Evolutionary conservation across 2,888 invertebrate species (phyloP).

Genomic region (Nephrocerus scutellatus): DNA sequence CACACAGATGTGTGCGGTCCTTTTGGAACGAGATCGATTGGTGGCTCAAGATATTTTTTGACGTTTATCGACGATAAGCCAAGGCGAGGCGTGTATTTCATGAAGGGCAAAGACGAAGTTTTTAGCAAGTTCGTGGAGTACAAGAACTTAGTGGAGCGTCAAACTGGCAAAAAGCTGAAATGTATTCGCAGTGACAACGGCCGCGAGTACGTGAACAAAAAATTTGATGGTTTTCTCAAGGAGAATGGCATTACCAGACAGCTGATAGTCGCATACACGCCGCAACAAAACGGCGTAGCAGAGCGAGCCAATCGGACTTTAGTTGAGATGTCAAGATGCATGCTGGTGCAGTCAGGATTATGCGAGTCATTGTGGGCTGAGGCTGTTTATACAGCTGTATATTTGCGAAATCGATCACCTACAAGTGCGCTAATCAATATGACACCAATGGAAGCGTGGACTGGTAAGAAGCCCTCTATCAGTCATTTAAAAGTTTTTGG

Average conservation of each 20-base stretch:
- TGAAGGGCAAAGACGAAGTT: constrained; percentile 15
- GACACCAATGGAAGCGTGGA: constrained; percentile 14
- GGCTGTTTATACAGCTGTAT: constrained; percentile 12
- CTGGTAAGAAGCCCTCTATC: constrained; percentile 11
- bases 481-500: constrained; percentile 14
- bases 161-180: constrained; percentile 14
- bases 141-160: constrained; percentile 13
- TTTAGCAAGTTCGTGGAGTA: constrained; percentile 15
- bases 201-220: constrained; percentile 10
- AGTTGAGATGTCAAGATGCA: constrained; percentile 15
- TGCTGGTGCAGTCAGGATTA: constrained; percentile 11
- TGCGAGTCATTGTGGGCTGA: constrained; percentile 17
- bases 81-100: constrained; percentile 12
- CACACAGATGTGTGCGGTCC: constrained; percentile 20
- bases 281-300: constrained; percentile 19
- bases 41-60: constrained; percentile 14
- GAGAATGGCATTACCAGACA: constrained; percentile 13
- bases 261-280: constrained; percentile 16
- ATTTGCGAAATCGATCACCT: constrained; percentile 14
- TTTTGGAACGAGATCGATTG: constrained; percentile 13
- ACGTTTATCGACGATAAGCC: constrained; percentile 19
- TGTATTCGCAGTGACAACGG: constrained; percentile 18
- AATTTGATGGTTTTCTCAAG: constrained; percentile 9
- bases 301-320: constrained; percentile 16
- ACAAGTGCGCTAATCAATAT: constrained; percentile 5